phyloP scores from a whole-genome alignment of 2,113 vertebrate genomes.

The Chrysemys picta region DNA sequence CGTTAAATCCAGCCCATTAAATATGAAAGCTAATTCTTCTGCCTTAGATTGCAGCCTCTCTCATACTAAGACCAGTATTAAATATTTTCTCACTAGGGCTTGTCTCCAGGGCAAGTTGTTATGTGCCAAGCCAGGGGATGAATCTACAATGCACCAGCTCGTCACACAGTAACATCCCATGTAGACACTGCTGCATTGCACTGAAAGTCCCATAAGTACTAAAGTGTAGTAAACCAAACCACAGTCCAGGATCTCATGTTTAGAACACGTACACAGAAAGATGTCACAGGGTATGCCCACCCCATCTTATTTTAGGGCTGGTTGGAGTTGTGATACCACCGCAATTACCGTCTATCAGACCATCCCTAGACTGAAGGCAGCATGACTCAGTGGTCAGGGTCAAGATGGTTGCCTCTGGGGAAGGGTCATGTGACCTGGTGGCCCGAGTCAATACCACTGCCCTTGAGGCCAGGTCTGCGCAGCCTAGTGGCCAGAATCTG shows the following conservation, averaged over 20 bases:
- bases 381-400: too few species aligned
- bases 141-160: not conserved
- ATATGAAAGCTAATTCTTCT: not conserved
- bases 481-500: too few species aligned
- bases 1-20: not conserved
- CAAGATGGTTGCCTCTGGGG: too few species aligned
- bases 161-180: not conserved
- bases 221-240: not conserved
- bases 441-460: too few species aligned
- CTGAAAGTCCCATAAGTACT: not conserved
- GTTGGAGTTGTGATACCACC: too few species aligned
- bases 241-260: not conserved
- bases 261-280: not conserved
- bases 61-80: not conserved
- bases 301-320: too few species aligned
- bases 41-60: not conserved
- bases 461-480: too few species aligned
- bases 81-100: conserved; percentile 1
- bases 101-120: not conserved
- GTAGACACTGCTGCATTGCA: not conserved
- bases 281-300: too few species aligned
- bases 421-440: too few species aligned
- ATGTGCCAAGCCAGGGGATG: not conserved
- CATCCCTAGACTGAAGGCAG: too few species aligned
- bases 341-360: too few species aligned